Base-by-base conservation (phyloP, 2,888 invertebrate species). In the Cephus runcator region DNA sequence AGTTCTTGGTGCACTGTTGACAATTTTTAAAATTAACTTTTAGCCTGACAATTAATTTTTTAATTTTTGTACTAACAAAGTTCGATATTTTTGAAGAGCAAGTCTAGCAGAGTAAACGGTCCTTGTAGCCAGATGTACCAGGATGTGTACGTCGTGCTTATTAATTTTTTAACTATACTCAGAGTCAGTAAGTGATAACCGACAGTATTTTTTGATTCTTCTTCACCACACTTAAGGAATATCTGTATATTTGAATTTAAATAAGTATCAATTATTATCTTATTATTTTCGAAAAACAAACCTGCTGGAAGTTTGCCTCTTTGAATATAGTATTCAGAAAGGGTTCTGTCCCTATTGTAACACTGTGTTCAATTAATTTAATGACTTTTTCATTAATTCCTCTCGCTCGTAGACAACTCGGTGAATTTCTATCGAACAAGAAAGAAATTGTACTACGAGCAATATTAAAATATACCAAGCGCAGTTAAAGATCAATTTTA, bases 171-270 rank as follows among this genome's bases (percentile, higher is more conserved):
- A 71, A 89, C 80, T 23, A 90, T 82, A 75, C 79, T 82, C 68
- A 91, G 75, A 9, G 86, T 85, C 73, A 90, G 76, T 56, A 89
- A 80, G 78, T 89, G 87, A 73, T 88, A 90, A 40, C 85, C 86
- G n/a, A 88, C 76, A 56, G 75, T 75, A 73, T 88, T 81, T 30
- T 82, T 73, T 4, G 80, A 69, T 1, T 79, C 56, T 31, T 78
- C 79, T 69, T 78, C 77, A 11, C 82, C 82, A 31, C 86, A 87
- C 23, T 86, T 83, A 73, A 89, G 86, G 73, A 88, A 89, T 4
- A 82, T 81, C 90, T 90, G 69, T 68, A 11, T 33, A 40, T 35
- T 31, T 11, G 0, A 71, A 71, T 71, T 69, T 0, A 69, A 80
- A 76, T 73, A 30, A 33, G 77, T 34, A 33, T 23, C 9, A 56